Percentiles rank a stretch among this genome's conserved stretches.
These are phyloP conservation scores for Glaucidium brasilianum DNA, from an alignment of 2,113 vertebrate genomes.

Conservation along the genomic window DNA sequence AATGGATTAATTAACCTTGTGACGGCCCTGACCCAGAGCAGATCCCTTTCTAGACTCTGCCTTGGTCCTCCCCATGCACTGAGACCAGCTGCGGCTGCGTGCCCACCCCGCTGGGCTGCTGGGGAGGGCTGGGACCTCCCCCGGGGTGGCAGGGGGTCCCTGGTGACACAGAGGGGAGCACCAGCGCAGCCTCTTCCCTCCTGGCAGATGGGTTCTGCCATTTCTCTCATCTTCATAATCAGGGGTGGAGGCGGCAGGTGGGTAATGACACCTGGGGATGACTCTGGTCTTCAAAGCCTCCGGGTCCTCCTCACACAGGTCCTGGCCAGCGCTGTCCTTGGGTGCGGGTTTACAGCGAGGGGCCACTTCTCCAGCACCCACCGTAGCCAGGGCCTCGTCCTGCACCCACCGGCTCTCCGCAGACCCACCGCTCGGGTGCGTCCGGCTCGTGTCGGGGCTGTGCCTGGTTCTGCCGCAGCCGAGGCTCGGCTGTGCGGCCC, in stretches of 20 bases:
- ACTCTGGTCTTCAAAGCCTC: not conserved
- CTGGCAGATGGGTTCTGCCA: not conserved
- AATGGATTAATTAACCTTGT: not conserved
- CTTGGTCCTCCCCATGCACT: accelerated
- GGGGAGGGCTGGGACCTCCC: not conserved
- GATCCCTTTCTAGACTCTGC: not conserved
- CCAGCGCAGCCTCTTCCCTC: not conserved
- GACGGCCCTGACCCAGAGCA: not conserved
- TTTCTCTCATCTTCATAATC: not conserved
- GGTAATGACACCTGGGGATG: constrained; percentile 23
- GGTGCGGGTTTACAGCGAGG: accelerated
- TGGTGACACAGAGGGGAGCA: not conserved
- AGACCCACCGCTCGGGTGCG: not conserved
- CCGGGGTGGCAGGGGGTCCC: not conserved
- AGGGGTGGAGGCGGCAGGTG: constrained; percentile 5
- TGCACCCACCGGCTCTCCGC: accelerated
- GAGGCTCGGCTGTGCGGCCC: accelerated
- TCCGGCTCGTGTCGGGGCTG: accelerated
- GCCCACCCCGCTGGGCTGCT: not conserved
- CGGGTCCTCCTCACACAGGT: not conserved
- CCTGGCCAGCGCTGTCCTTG: not conserved
- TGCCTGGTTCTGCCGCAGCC: accelerated
- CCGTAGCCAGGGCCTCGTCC: not conserved
- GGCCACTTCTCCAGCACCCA: not conserved
- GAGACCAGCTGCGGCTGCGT: accelerated